phyloP scores from a whole-genome alignment of 2,113 vertebrate species.

The Pimephales promelas region DNA sequence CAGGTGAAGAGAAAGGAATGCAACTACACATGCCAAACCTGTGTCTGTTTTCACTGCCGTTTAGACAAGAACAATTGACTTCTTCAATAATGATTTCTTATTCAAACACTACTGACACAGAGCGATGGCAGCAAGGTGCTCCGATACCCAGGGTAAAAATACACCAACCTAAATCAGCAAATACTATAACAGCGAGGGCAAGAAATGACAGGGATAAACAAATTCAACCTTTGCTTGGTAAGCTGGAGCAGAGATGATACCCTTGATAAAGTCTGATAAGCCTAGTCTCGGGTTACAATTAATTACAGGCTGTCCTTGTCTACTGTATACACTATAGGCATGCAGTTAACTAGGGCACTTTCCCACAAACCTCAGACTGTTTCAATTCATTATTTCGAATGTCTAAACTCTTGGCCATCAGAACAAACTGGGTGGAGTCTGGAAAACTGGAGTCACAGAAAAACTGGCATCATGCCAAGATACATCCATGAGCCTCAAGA shows the following conservation, averaged over 20 bases:
- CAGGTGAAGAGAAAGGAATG: neutral
- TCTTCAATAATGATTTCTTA: neutral
- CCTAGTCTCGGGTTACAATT: neutral
- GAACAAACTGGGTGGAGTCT: neutral
- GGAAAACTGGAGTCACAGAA: neutral
- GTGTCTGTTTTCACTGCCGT: neutral
- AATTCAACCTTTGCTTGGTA: neutral
- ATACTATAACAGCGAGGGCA: neutral
- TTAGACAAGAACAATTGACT: neutral
- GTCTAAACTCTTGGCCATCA: neutral
- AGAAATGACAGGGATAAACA: neutral
- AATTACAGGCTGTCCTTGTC: neutral
- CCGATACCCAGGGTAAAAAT: neutral
- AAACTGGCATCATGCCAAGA: neutral
- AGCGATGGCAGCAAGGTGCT: neutral
- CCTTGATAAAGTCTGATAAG: constrained; percentile 30
- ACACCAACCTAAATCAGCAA: neutral
- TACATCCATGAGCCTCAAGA: neutral
- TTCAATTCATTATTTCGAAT: neutral
- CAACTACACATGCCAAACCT: neutral
- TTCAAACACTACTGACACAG: neutral
- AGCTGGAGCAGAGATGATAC: neutral
- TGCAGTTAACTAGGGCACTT: neutral
- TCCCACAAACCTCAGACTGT: neutral
- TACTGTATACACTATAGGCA: neutral